Percentiles rank a stretch among this genome's conserved stretches.
Conservation (phyloP, 2,113 vertebrate species). For the Pachyramphus minor region DNA sequence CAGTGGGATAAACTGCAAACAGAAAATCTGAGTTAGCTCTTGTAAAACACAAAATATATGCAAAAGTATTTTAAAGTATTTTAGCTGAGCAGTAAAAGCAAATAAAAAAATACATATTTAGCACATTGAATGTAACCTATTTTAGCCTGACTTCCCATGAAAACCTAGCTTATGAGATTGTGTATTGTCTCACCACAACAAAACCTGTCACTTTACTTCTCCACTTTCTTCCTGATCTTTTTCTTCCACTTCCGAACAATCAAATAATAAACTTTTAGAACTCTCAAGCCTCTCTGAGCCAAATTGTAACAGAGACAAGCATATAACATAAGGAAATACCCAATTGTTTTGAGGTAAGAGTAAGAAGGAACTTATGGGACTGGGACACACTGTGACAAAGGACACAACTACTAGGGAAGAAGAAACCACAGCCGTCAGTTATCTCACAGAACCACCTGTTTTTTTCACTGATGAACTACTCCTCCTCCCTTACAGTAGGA, state of each 20-base stretch:
- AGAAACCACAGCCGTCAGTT: not conserved
- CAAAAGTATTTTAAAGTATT: not conserved
- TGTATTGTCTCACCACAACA: not conserved
- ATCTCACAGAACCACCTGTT: not conserved
- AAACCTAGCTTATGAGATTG: not conserved
- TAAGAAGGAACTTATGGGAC: not conserved
- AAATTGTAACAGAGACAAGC: not conserved
- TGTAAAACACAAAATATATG: not conserved
- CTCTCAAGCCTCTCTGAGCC: not conserved
- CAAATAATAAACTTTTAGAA: not conserved
- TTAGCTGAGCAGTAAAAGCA: not conserved
- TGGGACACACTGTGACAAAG: not conserved
- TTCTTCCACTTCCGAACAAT: not conserved
- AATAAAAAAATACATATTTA: not conserved
- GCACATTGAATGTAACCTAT: not conserved
- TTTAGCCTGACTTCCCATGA: not conserved
- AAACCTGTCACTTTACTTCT: not conserved
- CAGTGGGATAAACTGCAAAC: constrained; percentile 65
- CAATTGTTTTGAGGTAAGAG: not conserved
- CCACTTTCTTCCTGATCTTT: not conserved
- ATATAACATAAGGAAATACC: not conserved
- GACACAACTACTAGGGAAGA: not conserved
- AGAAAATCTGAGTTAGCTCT: constrained; percentile 1
- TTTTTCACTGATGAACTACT: not conserved
- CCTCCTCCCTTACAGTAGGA: not conserved